Conservation (phyloP, 2,888 invertebrate species). For the Cerastoderma edule region DNA sequence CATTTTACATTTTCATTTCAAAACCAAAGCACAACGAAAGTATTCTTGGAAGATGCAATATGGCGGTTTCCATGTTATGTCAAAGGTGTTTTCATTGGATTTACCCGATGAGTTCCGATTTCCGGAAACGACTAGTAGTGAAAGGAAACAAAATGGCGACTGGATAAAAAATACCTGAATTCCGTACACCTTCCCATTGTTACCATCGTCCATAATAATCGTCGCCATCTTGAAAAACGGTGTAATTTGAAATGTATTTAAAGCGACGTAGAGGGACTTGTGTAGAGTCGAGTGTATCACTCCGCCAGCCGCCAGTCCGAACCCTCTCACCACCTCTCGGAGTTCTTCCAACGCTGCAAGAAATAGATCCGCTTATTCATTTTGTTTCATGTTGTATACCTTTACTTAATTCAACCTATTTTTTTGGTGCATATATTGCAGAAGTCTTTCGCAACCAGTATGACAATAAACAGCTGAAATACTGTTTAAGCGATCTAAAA, state of each 20-base stretch:
- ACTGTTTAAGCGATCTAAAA: too few species aligned
- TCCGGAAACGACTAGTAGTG: too few species aligned
- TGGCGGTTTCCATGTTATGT: too few species aligned
- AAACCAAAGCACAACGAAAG: too few species aligned
- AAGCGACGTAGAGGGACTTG: slow-evolving; percentile 5
- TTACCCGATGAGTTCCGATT: too few species aligned
- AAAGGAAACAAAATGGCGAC: not conserved
- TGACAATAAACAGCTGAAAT: too few species aligned
- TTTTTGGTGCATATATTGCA: not conserved
- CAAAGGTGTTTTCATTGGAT: too few species aligned
- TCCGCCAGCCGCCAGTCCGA: slow-evolving; percentile 31
- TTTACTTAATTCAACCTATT: too few species aligned
- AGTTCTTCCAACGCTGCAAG: slow-evolving; percentile 31
- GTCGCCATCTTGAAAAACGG: slow-evolving; percentile 38
- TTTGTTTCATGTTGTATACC: too few species aligned
- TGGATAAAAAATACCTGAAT: slow-evolving; percentile 24
- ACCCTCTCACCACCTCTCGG: slow-evolving; percentile 16
- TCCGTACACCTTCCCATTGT: slow-evolving; percentile 18
- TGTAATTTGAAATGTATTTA: slow-evolving; percentile 28
- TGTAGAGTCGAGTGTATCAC: not conserved
- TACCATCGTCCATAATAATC: not conserved
- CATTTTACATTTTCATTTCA: too few species aligned
- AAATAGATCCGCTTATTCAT: too few species aligned
- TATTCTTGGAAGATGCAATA: too few species aligned
- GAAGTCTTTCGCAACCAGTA: not conserved